A percentile compares a stretch with the other conserved stretches of the same genome.
phyloP scores from a whole-genome alignment of 2,888 invertebrate species.

The Adelognathus sp. region DNA sequence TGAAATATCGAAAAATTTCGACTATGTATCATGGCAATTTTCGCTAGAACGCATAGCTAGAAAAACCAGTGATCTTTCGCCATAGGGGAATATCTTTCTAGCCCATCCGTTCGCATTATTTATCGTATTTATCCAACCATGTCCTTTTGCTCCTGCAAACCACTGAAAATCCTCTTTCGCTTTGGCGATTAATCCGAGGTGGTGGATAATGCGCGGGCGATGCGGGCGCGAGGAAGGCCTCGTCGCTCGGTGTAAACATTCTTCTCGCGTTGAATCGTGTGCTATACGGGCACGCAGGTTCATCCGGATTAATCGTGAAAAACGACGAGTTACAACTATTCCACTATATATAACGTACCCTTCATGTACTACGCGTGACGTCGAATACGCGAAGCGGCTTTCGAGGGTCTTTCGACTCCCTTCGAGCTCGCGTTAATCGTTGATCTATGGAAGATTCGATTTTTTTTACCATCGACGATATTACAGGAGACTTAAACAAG shows the following conservation, averaged over 20 bases:
- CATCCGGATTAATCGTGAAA: constrained; percentile 38
- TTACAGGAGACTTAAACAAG: too few species aligned
- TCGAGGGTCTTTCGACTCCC: neutral
- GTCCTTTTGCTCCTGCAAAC: neutral
- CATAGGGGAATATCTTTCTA: neutral
- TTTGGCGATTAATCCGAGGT: constrained; percentile 33
- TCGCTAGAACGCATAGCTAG: neutral
- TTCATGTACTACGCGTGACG: constrained; percentile 13
- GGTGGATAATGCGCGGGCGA: constrained; percentile 1
- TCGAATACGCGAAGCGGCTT: neutral
- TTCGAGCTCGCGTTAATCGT: neutral
- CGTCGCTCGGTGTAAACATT: constrained; percentile 23
- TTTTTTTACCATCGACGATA: neutral
- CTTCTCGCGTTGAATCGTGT: constrained; percentile 16
- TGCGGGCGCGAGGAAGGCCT: constrained; percentile 45
- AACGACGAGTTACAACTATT: constrained; percentile 14
- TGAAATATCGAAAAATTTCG: too few species aligned
- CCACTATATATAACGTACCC: constrained; percentile 18
- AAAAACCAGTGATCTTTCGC: neutral
- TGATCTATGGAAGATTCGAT: neutral
- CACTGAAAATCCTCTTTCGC: neutral
- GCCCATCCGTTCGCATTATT: neutral
- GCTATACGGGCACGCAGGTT: neutral
- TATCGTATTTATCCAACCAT: neutral
- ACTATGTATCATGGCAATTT: too few species aligned